Conservation (phyloP, 2,888 invertebrate genomes). For the Leptarthrus brevirostris region DNA sequence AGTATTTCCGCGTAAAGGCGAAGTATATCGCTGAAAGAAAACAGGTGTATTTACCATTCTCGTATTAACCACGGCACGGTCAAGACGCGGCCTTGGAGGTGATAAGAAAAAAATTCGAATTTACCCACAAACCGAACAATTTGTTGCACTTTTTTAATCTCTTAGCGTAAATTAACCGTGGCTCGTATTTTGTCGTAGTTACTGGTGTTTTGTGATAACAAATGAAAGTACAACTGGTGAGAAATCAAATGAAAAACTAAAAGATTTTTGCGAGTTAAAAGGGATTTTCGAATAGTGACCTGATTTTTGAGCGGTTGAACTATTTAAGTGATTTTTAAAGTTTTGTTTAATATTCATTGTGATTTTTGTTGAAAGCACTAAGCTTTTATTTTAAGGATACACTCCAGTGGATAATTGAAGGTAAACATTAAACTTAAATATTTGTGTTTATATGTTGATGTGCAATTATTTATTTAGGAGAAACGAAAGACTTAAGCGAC, state of each 20-base stretch:
- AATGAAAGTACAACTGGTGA: slow-evolving; percentile 6
- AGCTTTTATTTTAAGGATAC: slow-evolving; percentile 18
- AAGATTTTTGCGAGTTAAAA: neutral
- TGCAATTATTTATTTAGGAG: neutral
- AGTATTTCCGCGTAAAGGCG: slow-evolving; percentile 62
- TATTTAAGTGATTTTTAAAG: no score
- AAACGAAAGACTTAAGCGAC: slow-evolving; percentile 45
- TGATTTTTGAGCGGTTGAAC: no score
- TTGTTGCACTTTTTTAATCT: slow-evolving; percentile 1
- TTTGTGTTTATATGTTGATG: no score
- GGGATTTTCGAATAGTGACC: slow-evolving; percentile 22
- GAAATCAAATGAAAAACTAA: neutral
- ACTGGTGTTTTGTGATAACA: neutral
- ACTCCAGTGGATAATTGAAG: neutral
- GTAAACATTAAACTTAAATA: no score
- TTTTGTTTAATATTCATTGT: no score
- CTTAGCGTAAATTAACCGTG: neutral
- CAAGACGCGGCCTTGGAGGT: slow-evolving; percentile 62
- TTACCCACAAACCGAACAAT: neutral
- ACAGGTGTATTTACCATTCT: slow-evolving; percentile 69
- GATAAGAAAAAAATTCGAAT: slow-evolving; percentile 33
- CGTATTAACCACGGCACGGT: slow-evolving; percentile 67
- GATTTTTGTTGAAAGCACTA: no score
- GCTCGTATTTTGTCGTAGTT: neutral
- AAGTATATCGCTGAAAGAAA: slow-evolving; percentile 68